Percentiles rank a stretch among this genome's conserved stretches.
Evolutionary conservation across 2,888 invertebrate species (phyloP).

Genomic region (Hemicrepidius hirtus): DNA sequence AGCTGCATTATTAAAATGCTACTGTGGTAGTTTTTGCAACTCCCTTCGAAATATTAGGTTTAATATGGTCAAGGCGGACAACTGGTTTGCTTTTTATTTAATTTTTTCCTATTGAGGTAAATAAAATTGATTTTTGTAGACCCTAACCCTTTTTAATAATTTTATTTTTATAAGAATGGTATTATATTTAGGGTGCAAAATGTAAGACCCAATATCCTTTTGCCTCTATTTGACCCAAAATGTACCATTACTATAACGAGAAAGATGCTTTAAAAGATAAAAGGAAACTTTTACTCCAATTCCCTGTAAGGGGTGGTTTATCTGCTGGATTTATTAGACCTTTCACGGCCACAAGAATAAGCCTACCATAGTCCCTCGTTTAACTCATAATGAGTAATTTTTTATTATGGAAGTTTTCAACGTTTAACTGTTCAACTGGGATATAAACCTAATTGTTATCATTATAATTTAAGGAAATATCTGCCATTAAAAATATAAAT

Average conservation of each 20-base stretch:
- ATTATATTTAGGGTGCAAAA: no score
- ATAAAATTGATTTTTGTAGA: no score
- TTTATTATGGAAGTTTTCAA: background rate
- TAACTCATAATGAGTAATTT: background rate
- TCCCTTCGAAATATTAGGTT: no score
- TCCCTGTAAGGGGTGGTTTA: conserved; percentile 14
- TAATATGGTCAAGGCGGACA: no score
- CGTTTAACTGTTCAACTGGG: background rate
- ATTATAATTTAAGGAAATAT: no score
- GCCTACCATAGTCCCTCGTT: background rate
- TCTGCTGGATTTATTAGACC: conserved; percentile 11
- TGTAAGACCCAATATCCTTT: background rate
- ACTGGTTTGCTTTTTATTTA: no score
- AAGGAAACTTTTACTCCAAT: conserved; percentile 1
- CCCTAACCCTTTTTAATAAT: no score
- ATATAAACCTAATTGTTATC: background rate
- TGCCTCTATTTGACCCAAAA: background rate
- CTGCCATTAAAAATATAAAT: no score
- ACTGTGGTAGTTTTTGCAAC: background rate
- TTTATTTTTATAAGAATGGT: no score
- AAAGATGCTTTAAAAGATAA: conserved; percentile 10
- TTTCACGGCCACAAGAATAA: background rate
- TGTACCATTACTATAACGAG: conserved; percentile 14
- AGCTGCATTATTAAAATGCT: background rate
- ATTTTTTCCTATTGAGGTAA: no score